A percentile compares a stretch with the other conserved stretches of the same genome.
phyloP scores from a whole-genome alignment of 37 sponge, comb jelly and placozoan species.

The Oscarella lobularis region DNA sequence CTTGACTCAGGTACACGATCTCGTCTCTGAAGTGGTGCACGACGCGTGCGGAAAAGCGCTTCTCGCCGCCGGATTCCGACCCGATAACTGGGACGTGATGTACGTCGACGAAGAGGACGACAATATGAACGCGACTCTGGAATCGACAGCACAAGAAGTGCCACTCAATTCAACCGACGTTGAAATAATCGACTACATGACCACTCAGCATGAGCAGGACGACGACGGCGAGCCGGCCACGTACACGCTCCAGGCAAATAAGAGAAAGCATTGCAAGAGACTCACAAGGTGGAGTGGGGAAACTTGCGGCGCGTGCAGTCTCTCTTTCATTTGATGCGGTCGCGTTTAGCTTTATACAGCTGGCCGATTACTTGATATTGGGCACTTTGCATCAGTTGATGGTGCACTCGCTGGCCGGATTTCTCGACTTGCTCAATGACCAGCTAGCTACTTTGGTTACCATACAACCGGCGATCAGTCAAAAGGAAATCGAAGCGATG shows the following conservation, averaged over 20 bases:
- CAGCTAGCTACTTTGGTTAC: background rate
- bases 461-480: background rate
- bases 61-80: slow-evolving; percentile 59
- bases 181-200: background rate
- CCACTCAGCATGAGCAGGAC: slow-evolving; percentile 10
- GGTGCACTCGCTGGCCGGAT: background rate
- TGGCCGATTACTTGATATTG: background rate
- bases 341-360: background rate
- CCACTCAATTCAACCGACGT: background rate
- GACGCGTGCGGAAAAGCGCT: slow-evolving; percentile 76
- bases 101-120: background rate
- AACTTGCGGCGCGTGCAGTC: no score
- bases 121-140: background rate
- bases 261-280: slow-evolving; percentile 78
- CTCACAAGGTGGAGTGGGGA: slow-evolving; percentile 9
- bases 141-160: background rate
- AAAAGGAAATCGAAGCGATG: background rate
- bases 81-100: slow-evolving; percentile 28
- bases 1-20: slow-evolving; percentile 46
- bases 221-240: slow-evolving; percentile 72
- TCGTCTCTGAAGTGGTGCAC: slow-evolving; percentile 46
- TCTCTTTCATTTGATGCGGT: no score
- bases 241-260: slow-evolving; percentile 89
- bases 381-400: background rate
- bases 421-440: background rate